These are phyloP conservation scores for Yponomeuta sedellus DNA, from an alignment of 2,888 invertebrate genomes.

Conservation along the genomic window DNA sequence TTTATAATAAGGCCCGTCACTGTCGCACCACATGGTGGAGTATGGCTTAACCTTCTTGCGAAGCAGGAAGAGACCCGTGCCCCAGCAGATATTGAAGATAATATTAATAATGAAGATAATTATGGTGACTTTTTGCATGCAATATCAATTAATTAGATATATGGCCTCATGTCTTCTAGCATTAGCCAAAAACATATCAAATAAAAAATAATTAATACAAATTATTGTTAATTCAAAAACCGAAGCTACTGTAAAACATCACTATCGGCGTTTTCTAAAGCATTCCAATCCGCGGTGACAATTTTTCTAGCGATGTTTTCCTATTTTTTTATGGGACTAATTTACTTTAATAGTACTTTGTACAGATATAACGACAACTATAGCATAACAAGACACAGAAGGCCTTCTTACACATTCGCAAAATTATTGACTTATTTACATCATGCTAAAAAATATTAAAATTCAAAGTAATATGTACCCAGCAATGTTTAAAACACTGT, in stretches of 20 bases:
- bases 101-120: too few species aligned
- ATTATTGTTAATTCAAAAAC: not conserved
- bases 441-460: too few species aligned
- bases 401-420: not conserved
- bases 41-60: too few species aligned
- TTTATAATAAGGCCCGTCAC: too few species aligned
- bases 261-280: not conserved
- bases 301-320: not conserved
- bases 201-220: not conserved
- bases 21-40: too few species aligned
- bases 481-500: too few species aligned
- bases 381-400: not conserved
- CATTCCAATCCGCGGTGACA: not conserved
- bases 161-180: not conserved
- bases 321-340: conserved; percentile 8
- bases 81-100: too few species aligned
- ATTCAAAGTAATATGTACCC: too few species aligned
- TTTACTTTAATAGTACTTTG: not conserved
- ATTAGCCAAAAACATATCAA: not conserved
- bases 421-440: too few species aligned
- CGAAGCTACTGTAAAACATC: not conserved
- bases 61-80: too few species aligned
- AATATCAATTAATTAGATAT: not conserved
- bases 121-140: too few species aligned
- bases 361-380: not conserved